Evolutionary conservation across 2,113 vertebrate genomes (phyloP).

Genomic region (Microtus pennsylvanicus): DNA sequence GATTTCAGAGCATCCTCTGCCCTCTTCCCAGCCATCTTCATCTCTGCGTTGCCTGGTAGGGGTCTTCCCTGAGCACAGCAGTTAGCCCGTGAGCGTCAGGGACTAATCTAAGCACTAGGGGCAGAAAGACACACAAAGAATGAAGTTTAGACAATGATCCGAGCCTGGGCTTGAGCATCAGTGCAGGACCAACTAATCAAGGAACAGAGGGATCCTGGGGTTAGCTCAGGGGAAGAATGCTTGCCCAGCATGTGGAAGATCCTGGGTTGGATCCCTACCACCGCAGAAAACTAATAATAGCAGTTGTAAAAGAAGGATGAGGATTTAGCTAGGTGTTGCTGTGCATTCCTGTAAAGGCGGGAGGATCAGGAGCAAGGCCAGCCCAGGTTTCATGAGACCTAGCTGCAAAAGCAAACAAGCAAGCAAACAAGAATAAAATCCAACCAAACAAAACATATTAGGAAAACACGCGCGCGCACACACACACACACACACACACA

Average conservation of each 20-base stretch:
- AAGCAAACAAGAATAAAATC: background rate
- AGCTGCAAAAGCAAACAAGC: background rate
- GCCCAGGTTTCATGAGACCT: background rate
- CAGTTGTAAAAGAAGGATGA: background rate
- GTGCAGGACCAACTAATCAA: too few relatives aligned
- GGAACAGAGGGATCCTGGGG: background rate
- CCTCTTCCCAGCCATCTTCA: too few relatives aligned
- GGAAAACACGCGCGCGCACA: too few relatives aligned
- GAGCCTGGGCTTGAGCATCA: background rate
- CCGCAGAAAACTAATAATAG: background rate
- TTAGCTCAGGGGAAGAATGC: background rate
- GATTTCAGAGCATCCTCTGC: background rate
- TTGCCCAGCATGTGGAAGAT: background rate
- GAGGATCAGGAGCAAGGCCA: background rate
- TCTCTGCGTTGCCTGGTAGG: background rate
- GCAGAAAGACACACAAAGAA: background rate
- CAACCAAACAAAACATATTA: background rate
- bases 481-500: too few relatives aligned
- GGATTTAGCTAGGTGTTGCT: background rate
- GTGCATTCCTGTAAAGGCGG: background rate
- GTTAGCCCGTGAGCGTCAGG: background rate
- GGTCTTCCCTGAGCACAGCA: background rate
- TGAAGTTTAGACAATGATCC: background rate
- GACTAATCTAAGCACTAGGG: background rate
- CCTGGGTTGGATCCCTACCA: background rate